Base-by-base conservation (phyloP, 1,140 invertebrate species). In the Pachypsylla venusta region DNA sequence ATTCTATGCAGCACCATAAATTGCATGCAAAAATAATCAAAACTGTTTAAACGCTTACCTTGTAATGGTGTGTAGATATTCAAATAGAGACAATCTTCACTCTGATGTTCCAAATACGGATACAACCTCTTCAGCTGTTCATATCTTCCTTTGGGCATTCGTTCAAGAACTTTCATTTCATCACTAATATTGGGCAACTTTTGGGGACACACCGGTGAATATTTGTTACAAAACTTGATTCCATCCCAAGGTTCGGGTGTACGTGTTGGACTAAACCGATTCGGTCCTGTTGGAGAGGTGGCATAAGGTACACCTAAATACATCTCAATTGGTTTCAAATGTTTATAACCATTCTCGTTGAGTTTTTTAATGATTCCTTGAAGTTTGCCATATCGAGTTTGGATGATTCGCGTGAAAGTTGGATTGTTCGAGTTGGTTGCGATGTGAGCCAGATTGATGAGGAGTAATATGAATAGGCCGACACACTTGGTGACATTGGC, bases 261-360 rank as follows among this genome's bases (percentile, higher is more conserved):
- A 57, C 88, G 77, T 0, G 91, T 93, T 35, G 91, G 90, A 64
- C 89, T 90, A 88, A 95, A 95, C 64, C 90, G 81, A 59, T 73
- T 65, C 20, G 82, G 82, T 48, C 89, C 85, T 3, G 83, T 82
- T 1, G 92, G 93, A 16, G 93, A 85, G 12, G 90, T 89, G 1
- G 93, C 94, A 70, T 97, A 98, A 0, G 92, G 92, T 40, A 96
- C 87, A 0, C 93, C 93, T 2, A 94, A 77, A 70, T 93, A 98
- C 42, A 91, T 86, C 70, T 93, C 87, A 16, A 87, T 75, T 59
- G 82, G 79, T 66, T 81, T 83, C 56, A 85, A 71, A 69, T 79
- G 81, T 61, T 83, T 81, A 66, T 80, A 77, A 24, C 19, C 53
- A 0, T 20, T 16, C n/a, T 14, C 42, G 65, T 85, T 84, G 76